phyloP scores from a whole-genome alignment of 2,113 vertebrate genomes.

The Chamaea fasciata region DNA sequence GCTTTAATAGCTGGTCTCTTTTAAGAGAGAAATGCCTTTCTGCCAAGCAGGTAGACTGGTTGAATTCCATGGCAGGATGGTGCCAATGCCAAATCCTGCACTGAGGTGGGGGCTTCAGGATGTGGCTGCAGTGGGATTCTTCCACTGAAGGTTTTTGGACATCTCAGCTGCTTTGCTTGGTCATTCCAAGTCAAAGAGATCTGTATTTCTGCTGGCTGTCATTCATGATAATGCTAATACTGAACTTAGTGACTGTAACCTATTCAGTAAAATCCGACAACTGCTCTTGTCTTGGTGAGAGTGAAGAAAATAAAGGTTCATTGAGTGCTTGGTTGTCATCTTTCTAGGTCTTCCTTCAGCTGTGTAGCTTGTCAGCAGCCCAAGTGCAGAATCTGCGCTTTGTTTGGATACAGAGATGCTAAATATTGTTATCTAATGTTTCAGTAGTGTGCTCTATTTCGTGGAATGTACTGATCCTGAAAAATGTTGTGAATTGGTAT shows the following conservation, averaged over 20 bases:
- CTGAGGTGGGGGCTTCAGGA: fast-evolving
- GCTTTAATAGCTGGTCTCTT: neutral
- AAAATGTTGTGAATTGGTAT: neutral
- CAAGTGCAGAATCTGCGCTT: neutral
- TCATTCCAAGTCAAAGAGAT: neutral
- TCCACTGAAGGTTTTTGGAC: neutral
- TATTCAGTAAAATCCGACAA: neutral
- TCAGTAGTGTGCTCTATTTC: neutral
- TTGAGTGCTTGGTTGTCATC: neutral
- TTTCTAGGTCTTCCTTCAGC: neutral
- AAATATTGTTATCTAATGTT: neutral
- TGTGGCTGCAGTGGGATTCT: neutral
- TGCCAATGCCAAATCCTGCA: fast-evolving
- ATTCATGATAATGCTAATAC: neutral
- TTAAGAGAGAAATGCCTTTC: neutral
- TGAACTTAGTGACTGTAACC: neutral
- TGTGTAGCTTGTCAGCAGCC: neutral
- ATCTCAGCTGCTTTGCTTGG: neutral
- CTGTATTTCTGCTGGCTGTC: neutral
- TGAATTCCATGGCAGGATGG: fast-evolving
- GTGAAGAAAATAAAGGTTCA: neutral
- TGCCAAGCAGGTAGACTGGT: neutral
- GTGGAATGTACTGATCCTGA: neutral
- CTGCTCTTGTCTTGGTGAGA: neutral
- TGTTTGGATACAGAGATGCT: neutral